Evolutionary conservation across 2,888 invertebrate genomes (phyloP).

Genomic region (Lasioglossum pauxillum): DNA sequence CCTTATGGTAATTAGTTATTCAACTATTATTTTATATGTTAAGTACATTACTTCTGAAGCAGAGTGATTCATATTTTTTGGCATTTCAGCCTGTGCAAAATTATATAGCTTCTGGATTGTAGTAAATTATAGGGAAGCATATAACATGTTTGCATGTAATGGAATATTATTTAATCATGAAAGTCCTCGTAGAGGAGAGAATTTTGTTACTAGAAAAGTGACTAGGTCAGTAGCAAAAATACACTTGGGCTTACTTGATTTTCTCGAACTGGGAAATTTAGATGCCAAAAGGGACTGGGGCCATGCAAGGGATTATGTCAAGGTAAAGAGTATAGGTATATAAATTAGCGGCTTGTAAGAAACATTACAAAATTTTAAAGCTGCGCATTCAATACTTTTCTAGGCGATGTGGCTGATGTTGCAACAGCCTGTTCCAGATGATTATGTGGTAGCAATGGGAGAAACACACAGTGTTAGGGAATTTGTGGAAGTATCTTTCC

Average conservation of each 20-base stretch:
- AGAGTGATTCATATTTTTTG: neutral
- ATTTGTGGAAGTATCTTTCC: slow-evolving; percentile 97
- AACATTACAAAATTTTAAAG: neutral
- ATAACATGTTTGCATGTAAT: slow-evolving; percentile 97
- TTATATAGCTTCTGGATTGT: slow-evolving; percentile 98
- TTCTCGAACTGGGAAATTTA: slow-evolving; percentile 96
- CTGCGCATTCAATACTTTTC: neutral
- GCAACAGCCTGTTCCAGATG: slow-evolving; percentile 95
- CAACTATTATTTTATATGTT: neutral
- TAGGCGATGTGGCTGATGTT: slow-evolving; percentile 99
- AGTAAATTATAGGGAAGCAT: slow-evolving; percentile 97
- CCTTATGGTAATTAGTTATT: slow-evolving; percentile 91
- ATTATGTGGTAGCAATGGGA: slow-evolving; percentile 99
- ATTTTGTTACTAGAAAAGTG: slow-evolving; percentile 99
- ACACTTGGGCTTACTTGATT: slow-evolving; percentile 92
- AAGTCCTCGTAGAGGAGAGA: slow-evolving; percentile 97
- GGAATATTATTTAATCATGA: slow-evolving; percentile 99
- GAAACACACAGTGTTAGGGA: slow-evolving; percentile 97
- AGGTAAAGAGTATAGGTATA: slow-evolving; percentile 86
- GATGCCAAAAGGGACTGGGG: slow-evolving; percentile 99
- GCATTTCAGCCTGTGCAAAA: slow-evolving; percentile 94
- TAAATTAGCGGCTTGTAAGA: neutral
- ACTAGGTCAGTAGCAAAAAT: slow-evolving; percentile 99
- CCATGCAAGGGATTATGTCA: slow-evolving; percentile 97
- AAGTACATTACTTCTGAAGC: too few relatives aligned